Percentiles rank a stretch among this genome's conserved stretches.
Evolutionary conservation across 2,113 vertebrate species (phyloP).

Genomic region (Engraulis encrasicolus): DNA sequence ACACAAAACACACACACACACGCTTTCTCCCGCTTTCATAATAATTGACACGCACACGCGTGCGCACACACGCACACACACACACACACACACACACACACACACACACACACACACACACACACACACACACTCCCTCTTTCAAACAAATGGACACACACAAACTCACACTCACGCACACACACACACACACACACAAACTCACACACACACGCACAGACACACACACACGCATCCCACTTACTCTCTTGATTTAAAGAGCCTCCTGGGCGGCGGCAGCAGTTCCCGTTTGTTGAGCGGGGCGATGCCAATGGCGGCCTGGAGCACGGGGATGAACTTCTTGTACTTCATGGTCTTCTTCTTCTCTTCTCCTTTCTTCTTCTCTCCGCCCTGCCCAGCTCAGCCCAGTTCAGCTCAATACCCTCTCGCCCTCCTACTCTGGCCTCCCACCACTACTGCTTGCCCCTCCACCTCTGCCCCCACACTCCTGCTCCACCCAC

Average conservation of each 20-base stretch:
- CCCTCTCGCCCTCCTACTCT: not conserved
- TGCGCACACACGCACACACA: not conserved
- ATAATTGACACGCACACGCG: not conserved
- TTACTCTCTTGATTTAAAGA: conserved; percentile 73
- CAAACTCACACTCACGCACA: conserved; percentile 66
- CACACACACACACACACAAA: conserved; percentile 8
- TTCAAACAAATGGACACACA: not conserved
- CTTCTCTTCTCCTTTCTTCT: too few species aligned
- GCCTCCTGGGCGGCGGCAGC: conserved; percentile 84
- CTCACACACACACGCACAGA: not conserved
- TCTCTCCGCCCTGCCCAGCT: too few species aligned
- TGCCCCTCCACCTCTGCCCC: not conserved
- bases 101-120: not conserved
- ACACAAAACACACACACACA: conserved; percentile 17
- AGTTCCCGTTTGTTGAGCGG: conserved; percentile 91
- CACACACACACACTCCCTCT: not conserved
- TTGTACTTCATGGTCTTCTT: conserved; percentile 96
- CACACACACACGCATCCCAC: not conserved
- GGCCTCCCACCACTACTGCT: not conserved
- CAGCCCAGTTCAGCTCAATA: too few species aligned
- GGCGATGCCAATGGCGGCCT: conserved; percentile 85
- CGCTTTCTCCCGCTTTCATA: not conserved
- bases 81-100: conserved; percentile 30
- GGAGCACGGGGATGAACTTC: conserved; percentile 88
- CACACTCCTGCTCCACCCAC: not conserved